A percentile compares a stretch with the other conserved stretches of the same genome.
Evolutionary conservation across 2,113 vertebrate species (phyloP).

Genomic region (Laticauda laticaudata): DNA sequence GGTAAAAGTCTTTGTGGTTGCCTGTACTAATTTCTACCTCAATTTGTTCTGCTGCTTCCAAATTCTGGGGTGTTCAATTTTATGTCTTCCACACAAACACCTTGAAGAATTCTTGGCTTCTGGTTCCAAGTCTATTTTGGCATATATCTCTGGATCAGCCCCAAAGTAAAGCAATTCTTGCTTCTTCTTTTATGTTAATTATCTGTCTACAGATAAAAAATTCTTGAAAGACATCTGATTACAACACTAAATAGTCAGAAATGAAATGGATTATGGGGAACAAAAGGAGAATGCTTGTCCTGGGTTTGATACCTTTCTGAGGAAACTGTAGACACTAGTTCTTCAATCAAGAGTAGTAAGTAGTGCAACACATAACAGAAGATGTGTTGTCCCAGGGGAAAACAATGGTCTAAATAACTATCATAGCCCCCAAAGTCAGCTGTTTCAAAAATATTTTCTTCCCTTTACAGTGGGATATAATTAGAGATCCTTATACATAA

Average conservation of each 20-base stretch:
- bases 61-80: neutral
- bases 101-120: neutral
- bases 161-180: neutral
- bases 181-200: neutral
- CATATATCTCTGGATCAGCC: neutral
- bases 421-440: too few relatives aligned
- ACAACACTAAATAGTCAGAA: neutral
- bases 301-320: neutral
- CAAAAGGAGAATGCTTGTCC: neutral
- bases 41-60: neutral
- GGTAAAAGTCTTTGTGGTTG: neutral
- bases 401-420: too few relatives aligned
- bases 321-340: too few relatives aligned
- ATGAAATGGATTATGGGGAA: neutral
- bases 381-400: too few relatives aligned
- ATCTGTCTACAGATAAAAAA: neutral
- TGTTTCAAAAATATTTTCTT: too few relatives aligned
- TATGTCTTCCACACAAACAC: neutral
- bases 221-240: neutral
- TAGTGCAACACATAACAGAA: too few relatives aligned
- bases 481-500: neutral
- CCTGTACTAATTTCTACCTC: neutral
- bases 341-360: too few relatives aligned
- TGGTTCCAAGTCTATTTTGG: neutral
- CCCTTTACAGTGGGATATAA: neutral